Evolutionary conservation across 2,113 vertebrate species (phyloP).

Genomic region (Empidonax traillii): DNA sequence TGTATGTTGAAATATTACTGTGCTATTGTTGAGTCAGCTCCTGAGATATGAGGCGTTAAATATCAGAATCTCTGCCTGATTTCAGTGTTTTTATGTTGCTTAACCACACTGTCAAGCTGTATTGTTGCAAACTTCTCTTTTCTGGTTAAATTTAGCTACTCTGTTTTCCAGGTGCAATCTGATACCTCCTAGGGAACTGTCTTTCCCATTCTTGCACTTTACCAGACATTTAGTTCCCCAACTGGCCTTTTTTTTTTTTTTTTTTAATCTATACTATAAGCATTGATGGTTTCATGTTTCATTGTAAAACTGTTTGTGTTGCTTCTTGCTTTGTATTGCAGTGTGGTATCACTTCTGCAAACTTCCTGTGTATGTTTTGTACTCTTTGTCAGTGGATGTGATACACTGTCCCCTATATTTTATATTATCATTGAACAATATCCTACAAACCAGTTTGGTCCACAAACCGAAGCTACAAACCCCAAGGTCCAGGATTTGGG

Average conservation of each 20-base stretch:
- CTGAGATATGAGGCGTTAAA: not conserved
- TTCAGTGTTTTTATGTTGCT: slow-evolving; percentile 2
- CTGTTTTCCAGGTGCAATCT: not conserved
- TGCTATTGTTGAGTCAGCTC: slow-evolving; percentile 22
- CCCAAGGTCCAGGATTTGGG: not conserved
- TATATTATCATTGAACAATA: not conserved
- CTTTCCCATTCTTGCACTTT: not conserved
- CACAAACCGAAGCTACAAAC: not conserved
- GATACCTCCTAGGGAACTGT: not conserved
- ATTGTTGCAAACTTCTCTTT: not conserved
- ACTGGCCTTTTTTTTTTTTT: not conserved
- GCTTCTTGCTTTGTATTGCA: not conserved
- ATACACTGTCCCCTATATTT: not conserved
- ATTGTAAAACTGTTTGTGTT: not conserved
- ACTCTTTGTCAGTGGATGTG: not conserved
- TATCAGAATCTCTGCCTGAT: not conserved
- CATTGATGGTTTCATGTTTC: not conserved
- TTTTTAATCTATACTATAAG: not conserved
- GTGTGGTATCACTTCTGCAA: not conserved
- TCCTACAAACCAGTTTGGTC: not conserved
- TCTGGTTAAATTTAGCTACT: not conserved
- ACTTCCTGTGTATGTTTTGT: not conserved
- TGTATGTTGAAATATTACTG: not conserved
- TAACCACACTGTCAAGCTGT: not conserved
- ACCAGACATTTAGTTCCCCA: not conserved